Evolutionary conservation across 2,113 vertebrate genomes (phyloP).

Genomic region (Hypomesus transpacificus): DNA sequence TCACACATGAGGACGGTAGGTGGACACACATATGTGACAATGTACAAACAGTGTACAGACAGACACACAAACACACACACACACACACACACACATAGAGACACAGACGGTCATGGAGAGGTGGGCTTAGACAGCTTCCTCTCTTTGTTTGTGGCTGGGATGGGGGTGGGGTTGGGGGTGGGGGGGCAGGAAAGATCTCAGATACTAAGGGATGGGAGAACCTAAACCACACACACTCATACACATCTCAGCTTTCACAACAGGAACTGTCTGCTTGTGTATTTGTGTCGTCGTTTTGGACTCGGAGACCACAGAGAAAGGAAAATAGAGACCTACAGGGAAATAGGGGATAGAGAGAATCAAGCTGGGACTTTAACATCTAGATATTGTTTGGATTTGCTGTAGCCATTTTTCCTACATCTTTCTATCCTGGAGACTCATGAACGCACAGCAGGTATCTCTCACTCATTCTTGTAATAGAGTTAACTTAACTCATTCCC

Average conservation of each 20-base stretch:
- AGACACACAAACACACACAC: neutral
- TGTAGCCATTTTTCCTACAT: neutral
- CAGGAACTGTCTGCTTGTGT: constrained; percentile 10
- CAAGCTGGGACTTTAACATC: neutral
- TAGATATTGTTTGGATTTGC: too few species aligned
- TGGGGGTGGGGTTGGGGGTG: constrained; percentile 13
- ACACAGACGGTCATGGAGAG: constrained; percentile 18
- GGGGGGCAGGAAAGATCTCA: constrained; percentile 68
- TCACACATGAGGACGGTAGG: constrained; percentile 83
- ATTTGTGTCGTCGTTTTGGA: constrained; percentile 10
- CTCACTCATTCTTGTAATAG: neutral
- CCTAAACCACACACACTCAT: constrained; percentile 49
- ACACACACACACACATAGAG: constrained; percentile 2
- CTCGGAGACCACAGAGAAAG: neutral
- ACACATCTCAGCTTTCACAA: constrained; percentile 73
- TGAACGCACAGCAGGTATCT: neutral
- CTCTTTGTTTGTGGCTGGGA: constrained; percentile 39
- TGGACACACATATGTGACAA: neutral
- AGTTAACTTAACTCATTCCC: too few species aligned
- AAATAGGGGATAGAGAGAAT: neutral
- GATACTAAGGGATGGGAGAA: constrained; percentile 27
- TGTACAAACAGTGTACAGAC: neutral
- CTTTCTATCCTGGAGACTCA: neutral
- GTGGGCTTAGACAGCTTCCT: constrained; percentile 40
- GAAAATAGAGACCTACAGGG: neutral